A percentile compares a stretch with the other conserved stretches of the same genome.
phyloP scores from a whole-genome alignment of 1,140 invertebrate species.

The Bursaphelenchus mucronatus region DNA sequence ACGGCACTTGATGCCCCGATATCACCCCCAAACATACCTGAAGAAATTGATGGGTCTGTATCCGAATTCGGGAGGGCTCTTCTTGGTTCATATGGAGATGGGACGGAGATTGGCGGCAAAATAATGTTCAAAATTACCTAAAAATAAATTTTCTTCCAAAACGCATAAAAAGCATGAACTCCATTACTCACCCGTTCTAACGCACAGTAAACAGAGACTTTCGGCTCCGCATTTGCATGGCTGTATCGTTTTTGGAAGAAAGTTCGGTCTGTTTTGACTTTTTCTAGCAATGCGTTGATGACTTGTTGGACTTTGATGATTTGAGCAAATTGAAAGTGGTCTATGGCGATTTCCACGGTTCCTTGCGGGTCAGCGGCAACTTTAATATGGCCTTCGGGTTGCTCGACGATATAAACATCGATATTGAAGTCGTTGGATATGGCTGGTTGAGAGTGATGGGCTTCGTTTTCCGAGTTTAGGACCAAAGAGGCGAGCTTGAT shows the following conservation, averaged over 20 bases:
- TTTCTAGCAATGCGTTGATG: constrained; percentile 37
- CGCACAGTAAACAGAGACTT: constrained; percentile 23
- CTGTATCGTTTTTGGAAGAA: constrained; percentile 29
- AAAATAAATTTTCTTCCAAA: constrained; percentile 2
- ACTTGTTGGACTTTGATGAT: constrained; percentile 26
- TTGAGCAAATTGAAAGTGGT: constrained; percentile 51
- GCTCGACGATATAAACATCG: constrained; percentile 19
- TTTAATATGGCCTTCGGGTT: constrained; percentile 7
- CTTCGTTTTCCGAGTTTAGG: constrained; percentile 12
- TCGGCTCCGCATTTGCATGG: not conserved
- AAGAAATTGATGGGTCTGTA: constrained; percentile 22
- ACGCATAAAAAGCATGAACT: not conserved
- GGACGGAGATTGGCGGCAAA: constrained; percentile 14
- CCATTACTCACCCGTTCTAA: constrained; percentile 21
- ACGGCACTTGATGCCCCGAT: no score
- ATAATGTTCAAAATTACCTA: constrained; percentile 17
- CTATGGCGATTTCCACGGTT: constrained; percentile 32
- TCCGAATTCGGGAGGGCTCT: constrained; percentile 15
- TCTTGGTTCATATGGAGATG: constrained; percentile 21
- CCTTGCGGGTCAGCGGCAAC: constrained; percentile 34
- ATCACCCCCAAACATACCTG: constrained; percentile 15
- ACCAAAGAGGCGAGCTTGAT: constrained; percentile 16
- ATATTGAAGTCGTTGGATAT: constrained; percentile 17
- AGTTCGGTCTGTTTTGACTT: constrained; percentile 38
- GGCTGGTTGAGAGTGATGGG: not conserved